A percentile compares a stretch with the other conserved stretches of the same genome.
Conservation (phyloP, 2,888 invertebrate genomes). For the Microdon myrmicae region DNA sequence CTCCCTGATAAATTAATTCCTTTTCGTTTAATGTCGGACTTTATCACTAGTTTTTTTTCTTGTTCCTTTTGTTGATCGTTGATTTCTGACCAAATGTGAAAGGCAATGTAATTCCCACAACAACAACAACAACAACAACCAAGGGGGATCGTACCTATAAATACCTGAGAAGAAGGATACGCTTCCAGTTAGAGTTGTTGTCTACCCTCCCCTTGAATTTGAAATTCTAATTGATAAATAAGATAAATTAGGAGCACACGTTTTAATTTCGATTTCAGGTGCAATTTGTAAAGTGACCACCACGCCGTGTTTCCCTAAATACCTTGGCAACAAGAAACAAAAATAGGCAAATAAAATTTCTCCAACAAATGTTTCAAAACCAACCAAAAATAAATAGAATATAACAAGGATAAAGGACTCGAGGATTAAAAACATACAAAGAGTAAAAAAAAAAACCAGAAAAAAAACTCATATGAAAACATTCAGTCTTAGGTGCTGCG, state of each 20-base stretch:
- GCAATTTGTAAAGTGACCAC: constrained; percentile 49
- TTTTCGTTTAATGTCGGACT: constrained; percentile 17
- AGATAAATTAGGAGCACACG: constrained; percentile 34
- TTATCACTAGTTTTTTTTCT: constrained; percentile 27
- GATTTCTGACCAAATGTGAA: constrained; percentile 30
- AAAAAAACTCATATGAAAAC: too few species aligned
- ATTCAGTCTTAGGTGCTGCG: too few species aligned
- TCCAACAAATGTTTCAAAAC: constrained; percentile 7
- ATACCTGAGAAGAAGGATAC: constrained; percentile 33
- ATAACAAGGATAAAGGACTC: constrained; percentile 13
- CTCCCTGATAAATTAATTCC: constrained; percentile 34
- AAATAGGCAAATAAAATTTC: constrained; percentile 6
- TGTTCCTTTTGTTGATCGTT: constrained; percentile 24
- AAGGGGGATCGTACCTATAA: constrained; percentile 24
- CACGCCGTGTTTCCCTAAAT: constrained; percentile 35
- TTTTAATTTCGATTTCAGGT: constrained; percentile 29
- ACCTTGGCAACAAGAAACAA: constrained; percentile 29
- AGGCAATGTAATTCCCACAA: constrained; percentile 33
- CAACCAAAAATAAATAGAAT: constrained; percentile 4
- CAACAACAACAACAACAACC: constrained; percentile 24
- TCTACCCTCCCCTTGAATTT: constrained; percentile 14
- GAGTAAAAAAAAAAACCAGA: constrained; percentile 9
- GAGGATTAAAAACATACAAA: constrained; percentile 37
- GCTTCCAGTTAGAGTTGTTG: constrained; percentile 25
- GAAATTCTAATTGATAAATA: constrained; percentile 46